Evolutionary conservation across 2,888 invertebrate species (phyloP), one percentile per base, ranked within the genome.

Genomic region (Lathronympha strigana): DNA sequence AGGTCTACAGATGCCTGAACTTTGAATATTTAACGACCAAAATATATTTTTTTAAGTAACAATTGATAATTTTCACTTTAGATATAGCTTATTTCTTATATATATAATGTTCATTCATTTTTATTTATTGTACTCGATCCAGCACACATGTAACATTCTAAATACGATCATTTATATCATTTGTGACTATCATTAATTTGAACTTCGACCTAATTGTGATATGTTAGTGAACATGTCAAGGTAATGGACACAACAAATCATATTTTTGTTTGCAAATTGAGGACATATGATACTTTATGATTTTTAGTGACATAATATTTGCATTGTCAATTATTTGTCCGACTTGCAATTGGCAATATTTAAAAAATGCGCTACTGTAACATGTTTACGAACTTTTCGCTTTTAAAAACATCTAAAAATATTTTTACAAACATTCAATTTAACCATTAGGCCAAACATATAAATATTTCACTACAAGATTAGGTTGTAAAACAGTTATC

Each of bases 131-230:
- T 8, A 63, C 5, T 38, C 21, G 1, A 54, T 54, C 17, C 19
- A 54, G 15, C 31, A 43, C 43, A 61, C 54, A 25, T 45, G n/a
- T 21, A 36, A 40, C 49, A 43, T 33, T 33, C 17, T 43, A 50
- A 43, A n/a, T 28, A 23, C 9, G 33, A 50, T 57, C 25, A 31
- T 11, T 51, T 38, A 40, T 63, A 63, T 63, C 50, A 61, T 50
- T 63, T 63, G 50, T 58, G 50, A 63, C 50, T 51, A 50, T 53
- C 43, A 63, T 25, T 25, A 33, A 33, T 63, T 51, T 57, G 50
- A 63, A 57, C 57, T 63, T 57, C 15, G 63, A 58, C 50, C 57
- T 43, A 58, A 50, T 58, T 57, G 55, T 63, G 63, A 63, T 63
- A 63, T 63, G 63, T 51, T 15, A 57, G 43, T 38, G 62, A 43